A percentile compares a stretch with the other conserved stretches of the same genome.
Conservation (phyloP, 2,113 vertebrate species). For the Sinocyclocheilus anophthalmus region DNA sequence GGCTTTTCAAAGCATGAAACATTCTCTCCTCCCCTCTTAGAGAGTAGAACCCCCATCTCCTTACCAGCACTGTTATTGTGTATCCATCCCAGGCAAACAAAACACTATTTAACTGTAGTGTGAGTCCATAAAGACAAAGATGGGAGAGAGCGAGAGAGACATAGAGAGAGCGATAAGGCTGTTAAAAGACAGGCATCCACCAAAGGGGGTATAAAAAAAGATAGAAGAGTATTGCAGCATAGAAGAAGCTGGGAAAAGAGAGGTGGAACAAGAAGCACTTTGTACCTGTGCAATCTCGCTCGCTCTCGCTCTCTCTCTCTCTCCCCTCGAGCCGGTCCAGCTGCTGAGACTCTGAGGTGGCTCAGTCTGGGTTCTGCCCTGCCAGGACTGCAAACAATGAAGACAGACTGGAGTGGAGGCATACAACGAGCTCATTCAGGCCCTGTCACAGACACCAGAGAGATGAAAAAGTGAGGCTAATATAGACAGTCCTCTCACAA, state of each 20-base stretch:
- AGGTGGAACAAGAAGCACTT: slow-evolving; percentile 45
- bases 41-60: slow-evolving; percentile 37
- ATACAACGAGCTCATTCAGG: slow-evolving; percentile 57
- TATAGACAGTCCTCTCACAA: slow-evolving; percentile 36
- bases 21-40: slow-evolving; percentile 16
- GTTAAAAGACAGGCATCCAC: slow-evolving; percentile 15
- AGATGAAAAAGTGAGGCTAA: slow-evolving; percentile 54
- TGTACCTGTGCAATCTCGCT: slow-evolving; percentile 37
- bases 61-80: slow-evolving; percentile 46
- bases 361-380: slow-evolving; percentile 49
- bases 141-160: slow-evolving; percentile 24
- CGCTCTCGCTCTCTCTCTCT: slow-evolving; percentile 37
- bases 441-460: slow-evolving; percentile 47
- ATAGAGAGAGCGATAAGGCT: slow-evolving; percentile 17
- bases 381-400: slow-evolving; percentile 56
- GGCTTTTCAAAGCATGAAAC: slow-evolving; percentile 36
- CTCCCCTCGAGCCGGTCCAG: slow-evolving; percentile 36
- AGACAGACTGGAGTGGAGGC: slow-evolving; percentile 48
- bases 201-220: slow-evolving; percentile 45
- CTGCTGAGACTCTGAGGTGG: slow-evolving; percentile 43
- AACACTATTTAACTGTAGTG: slow-evolving; percentile 55
- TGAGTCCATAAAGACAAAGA: slow-evolving; percentile 32
- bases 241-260: slow-evolving; percentile 37
- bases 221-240: slow-evolving; percentile 22
- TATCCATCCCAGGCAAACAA: slow-evolving; percentile 49